Base-by-base conservation (phyloP, 2,888 invertebrate species). In the Ormyrus pomaceus region DNA sequence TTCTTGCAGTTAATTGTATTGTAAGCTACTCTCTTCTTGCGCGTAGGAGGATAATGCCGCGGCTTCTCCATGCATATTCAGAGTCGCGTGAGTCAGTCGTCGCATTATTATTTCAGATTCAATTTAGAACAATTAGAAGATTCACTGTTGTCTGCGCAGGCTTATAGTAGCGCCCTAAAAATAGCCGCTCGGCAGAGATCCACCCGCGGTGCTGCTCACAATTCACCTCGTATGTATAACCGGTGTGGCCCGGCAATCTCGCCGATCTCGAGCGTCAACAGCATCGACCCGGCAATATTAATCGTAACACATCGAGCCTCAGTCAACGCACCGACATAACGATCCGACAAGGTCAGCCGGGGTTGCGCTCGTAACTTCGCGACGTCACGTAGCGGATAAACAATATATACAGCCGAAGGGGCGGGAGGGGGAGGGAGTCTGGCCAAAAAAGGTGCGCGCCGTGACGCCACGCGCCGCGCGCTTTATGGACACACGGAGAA, bases 371-470 rank as follows among this genome's bases (percentile, higher is more conserved):
- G 11, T 13, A 11, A 6, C 46, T 5, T 46, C n/a, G 10, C 71
- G 71, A 71, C 71, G 71, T 71, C 59, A 71, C 71, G 71, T 71
- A 59, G 59, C 58, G 58, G 69, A 62, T 56, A 45, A 56, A 61
- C 34, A 46, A 62, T 64, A 55, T 9, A 5, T 11, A n/a, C 34
- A 55, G 34, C 34, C 51, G n/a, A n/a, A 13, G 6, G 10, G 19
- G 48, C 13, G 11, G 62, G 13, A n/a, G 53, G 13, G 50, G 58
- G 62, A 74, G 8, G 58, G 51, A 51, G 77, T n/a, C 11, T 75
- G 75, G 76, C 87, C 86, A 86, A 88, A 88, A 88, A 87, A 86
- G 88, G 88, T 74, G 76, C 84, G 86, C 83, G 83, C 82, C 83
- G 84, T 87, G 88, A 88, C 88, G 88, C 86, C 86, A 81, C 65